Evolutionary conservation across 2,888 invertebrate genomes (phyloP), one percentile per base, ranked within the genome.

Genomic region (Leucophenga montana): DNA sequence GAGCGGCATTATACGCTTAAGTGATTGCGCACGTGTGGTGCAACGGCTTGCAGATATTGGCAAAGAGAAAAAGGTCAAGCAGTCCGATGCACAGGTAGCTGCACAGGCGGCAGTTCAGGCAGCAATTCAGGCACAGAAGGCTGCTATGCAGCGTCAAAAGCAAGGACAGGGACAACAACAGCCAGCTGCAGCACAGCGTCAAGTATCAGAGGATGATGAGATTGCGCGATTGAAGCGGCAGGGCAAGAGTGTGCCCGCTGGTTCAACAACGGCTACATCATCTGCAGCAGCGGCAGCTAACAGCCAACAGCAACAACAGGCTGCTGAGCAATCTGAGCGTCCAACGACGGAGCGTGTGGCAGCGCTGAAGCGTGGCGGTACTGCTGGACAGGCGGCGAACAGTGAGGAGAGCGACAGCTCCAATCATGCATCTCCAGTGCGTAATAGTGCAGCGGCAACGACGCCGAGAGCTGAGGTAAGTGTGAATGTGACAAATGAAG

Each of bases 201-300:
- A 96, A 88, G 91, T 94, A 75, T 95, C 95, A 86, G 97, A 97
- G 89, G 96, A 96, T 83, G 96, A 96, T 85, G 97, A 97, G 88
- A 95, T 97, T 74, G 91, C 94, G 11, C 92, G 94, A 83, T 94
- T 95, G 76, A 97, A 97, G 89, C 94, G 94, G 85, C 95, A 95
- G 89, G 96, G 95, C 84, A 96, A 96, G 88, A 92, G 90, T 75
- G 92, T 93, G 22, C 91, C 93, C n/a, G 75, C 80, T 13, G 90
- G 90, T 82, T 61, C 82, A 11, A 85, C 88, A 71, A 92, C 90
- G 69, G 92, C 93, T 20, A 91, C 92, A 27, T 90, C 92, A 13
- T 91, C 92, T 20, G 86, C 89, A 61, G 68, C 69, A 85, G 87
- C 67, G 27, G 68, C 82, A 16, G 46, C 78, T 5, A 39, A 39